A percentile compares a stretch with the other conserved stretches of the same genome.
Evolutionary conservation across 2,797 vertebrate genomes (phyloP).

Genomic region (Oryzias sinensis): DNA sequence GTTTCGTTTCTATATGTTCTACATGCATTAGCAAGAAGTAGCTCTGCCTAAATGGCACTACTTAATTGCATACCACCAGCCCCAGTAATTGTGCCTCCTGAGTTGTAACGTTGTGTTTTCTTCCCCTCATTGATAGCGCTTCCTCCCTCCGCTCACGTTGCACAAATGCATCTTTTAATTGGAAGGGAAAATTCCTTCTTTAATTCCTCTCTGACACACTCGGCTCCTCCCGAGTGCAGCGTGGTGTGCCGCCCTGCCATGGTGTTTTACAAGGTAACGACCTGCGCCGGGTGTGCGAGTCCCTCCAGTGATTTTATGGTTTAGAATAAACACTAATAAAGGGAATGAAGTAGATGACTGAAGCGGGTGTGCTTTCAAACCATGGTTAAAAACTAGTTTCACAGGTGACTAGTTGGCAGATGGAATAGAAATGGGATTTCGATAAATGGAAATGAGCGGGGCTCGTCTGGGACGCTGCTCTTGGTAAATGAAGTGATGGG

Average conservation of each 20-base stretch:
- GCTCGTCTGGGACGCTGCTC: slow-evolving; percentile 41
- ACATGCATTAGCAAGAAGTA: slow-evolving; percentile 54
- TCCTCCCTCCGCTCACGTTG: slow-evolving; percentile 49
- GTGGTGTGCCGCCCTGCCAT: slow-evolving; percentile 58
- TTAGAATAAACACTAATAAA: slow-evolving; percentile 74
- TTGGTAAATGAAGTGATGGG: slow-evolving; percentile 67
- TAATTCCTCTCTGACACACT: slow-evolving; percentile 64
- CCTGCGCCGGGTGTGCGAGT: slow-evolving; percentile 46
- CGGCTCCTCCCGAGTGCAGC: slow-evolving; percentile 37
- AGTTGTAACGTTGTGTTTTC: slow-evolving; percentile 68
- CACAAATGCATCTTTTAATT: slow-evolving; percentile 73
- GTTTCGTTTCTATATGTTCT: slow-evolving; percentile 51
- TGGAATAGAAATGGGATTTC: slow-evolving; percentile 76
- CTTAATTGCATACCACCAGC: slow-evolving; percentile 65
- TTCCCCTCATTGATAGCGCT: slow-evolving; percentile 66
- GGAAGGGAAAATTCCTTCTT: slow-evolving; percentile 67
- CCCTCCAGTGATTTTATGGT: slow-evolving; percentile 69
- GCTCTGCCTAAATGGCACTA: slow-evolving; percentile 55
- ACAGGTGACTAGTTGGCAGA: slow-evolving; percentile 78
- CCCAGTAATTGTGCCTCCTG: slow-evolving; percentile 69
- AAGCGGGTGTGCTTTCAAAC: slow-evolving; percentile 53
- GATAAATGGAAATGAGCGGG: slow-evolving; percentile 73
- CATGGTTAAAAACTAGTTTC: slow-evolving; percentile 79
- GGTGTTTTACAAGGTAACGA: slow-evolving; percentile 75
- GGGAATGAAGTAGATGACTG: slow-evolving; percentile 44